Base-by-base conservation (phyloP, 2,113 vertebrate species). In the Pheucticus melanocephalus region DNA sequence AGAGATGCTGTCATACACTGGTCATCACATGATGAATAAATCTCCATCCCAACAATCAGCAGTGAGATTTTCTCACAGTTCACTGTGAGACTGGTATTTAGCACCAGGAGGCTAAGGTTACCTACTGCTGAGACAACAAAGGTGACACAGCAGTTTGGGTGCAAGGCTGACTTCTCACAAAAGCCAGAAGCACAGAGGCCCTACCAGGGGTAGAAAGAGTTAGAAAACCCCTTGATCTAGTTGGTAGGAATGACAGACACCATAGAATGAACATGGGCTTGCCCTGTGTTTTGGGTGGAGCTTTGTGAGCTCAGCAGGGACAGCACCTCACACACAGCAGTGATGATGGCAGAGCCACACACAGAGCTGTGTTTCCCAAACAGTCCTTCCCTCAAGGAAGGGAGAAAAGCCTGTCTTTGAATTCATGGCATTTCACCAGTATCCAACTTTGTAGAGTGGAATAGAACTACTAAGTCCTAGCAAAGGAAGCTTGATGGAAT, bases 361-460 rank as follows among this genome's bases (percentile, higher is more conserved):
- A 31, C 24, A 12, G 35, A 80, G 27, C 31, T 1, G 0, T 2
- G 14, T 2, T 69, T 25, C 23, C 80, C 35, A 50, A 61, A 15
- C 8, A n/a, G 21, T 47, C 54, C 45, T 71, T 24, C 37, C 30
- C 68, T 40, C 2, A 1, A n/a, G 57, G n/a, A 61, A 51, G 5
- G 60, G 7, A 63, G 24, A 20, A 50, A 73, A 12, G 14, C 33
- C 33, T 54, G 9, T 3, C 51, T 51, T 37, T 50, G 27, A 77
- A 28, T 33, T 44, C 35, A 71, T 1, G 11, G 27, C 2, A 2
- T 37, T 64, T 75, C 28, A 85, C 28, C 44, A 79, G 27, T 2
- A 1, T 19, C 51, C 48, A 53, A 0, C 40, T 68, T 23, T 2
- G 1, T 2, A 54, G 12, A 73, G 15, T 4, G 5, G 9, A 63